These are phyloP conservation scores for Pecten maximus DNA, from an alignment of 2,888 invertebrate genomes.

Conservation along the genomic window DNA sequence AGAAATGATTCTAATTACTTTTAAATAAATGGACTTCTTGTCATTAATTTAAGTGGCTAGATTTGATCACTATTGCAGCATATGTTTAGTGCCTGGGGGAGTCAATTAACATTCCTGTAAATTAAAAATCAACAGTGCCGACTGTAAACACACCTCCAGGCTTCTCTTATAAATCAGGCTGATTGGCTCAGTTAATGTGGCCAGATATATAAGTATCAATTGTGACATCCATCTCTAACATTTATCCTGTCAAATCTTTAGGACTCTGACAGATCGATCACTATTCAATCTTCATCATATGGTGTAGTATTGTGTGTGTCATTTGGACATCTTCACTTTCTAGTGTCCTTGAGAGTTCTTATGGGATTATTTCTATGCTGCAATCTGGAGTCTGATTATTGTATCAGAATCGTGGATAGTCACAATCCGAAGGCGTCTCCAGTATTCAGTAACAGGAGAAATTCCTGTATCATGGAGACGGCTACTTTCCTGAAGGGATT, in stretches of 20 bases:
- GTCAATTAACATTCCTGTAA: neutral
- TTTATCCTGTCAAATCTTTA: neutral
- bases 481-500: neutral
- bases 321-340: neutral
- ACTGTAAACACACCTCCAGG: neutral
- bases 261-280: neutral
- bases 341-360: neutral
- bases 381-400: too few relatives aligned
- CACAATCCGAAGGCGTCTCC: too few relatives aligned
- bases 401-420: too few relatives aligned
- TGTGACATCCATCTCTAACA: neutral
- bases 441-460: too few relatives aligned
- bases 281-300: neutral
- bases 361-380: neutral
- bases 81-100: neutral
- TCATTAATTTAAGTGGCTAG: conserved; percentile 13
- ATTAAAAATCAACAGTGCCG: neutral
- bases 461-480: too few relatives aligned
- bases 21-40: conserved; percentile 7
- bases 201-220: neutral
- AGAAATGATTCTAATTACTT: conserved; percentile 17
- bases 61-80: neutral
- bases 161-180: neutral
- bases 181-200: neutral
- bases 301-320: neutral